Evolutionary conservation across 2,888 invertebrate species (phyloP), one percentile per base, ranked within the genome.

Genomic region (Dorcus parallelipipedus): DNA sequence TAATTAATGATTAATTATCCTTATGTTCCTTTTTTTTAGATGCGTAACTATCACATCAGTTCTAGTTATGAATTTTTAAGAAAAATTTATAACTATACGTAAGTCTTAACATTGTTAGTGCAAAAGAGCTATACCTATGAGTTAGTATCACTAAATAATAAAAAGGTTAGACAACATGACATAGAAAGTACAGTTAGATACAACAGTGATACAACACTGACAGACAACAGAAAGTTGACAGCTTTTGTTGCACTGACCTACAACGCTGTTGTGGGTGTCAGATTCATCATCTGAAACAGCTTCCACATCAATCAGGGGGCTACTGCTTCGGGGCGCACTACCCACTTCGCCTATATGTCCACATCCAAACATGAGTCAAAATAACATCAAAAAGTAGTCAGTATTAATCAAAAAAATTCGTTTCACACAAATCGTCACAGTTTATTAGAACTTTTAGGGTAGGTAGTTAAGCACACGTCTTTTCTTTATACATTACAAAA

Each of bases 301-400:
- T 79, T 86, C 86, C 76, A 86, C 86, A 79, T 86, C 86, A 74
- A 86, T 84, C 78, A 86, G 82, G 73, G 87, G 86, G 79, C 85
- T 85, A 76, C 78, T 78, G 74, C 80, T 83, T 73, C 81, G 81
- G 77, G 79, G 83, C 79, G 77, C 82, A 66, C 73, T 76, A 76
- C 83, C 83, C 80, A 84, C 84, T 81, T 86, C 85, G 85, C 86
- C 86, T 86, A 79, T 59, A 57, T 45, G 41, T 53, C 49, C 58
- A 64, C 61, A 64, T 54, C 54, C 56, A 61, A 63, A 61, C 61
- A 33, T 33, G 52, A 62, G 52, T 58, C 47, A 54, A 62, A 63
- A 59, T 65, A 63, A 63, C 48, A 64, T 59, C 59, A 52, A 38
- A 54, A 55, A 26, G 49, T 49, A 45, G 26, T 50, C 50, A 53